Conservation (phyloP, 2,888 invertebrate genomes). For the Callyntrura sp. region DNA sequence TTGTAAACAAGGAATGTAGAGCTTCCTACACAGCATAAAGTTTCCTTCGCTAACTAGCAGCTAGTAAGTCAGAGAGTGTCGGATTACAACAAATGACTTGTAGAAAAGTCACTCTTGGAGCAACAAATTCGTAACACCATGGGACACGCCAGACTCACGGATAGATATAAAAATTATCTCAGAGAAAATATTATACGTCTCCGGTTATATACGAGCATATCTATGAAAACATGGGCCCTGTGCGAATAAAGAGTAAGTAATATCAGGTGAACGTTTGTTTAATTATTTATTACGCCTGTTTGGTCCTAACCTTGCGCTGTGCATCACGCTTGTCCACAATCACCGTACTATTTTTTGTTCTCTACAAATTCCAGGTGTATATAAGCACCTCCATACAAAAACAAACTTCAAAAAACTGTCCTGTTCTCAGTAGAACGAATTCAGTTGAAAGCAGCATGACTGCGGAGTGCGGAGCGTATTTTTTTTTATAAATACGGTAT, state of each 20-base stretch:
- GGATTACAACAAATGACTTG: conserved; percentile 75
- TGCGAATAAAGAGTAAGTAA: background rate
- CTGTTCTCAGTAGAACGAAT: background rate
- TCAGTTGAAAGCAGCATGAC: background rate
- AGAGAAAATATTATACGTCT: background rate
- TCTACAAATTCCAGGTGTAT: too few species aligned
- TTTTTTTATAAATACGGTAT: too few species aligned
- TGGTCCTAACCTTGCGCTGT: conserved; percentile 9
- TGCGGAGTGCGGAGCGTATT: background rate
- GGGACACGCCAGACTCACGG: too few species aligned
- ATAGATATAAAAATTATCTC: background rate
- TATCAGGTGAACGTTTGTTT: conserved; percentile 73
- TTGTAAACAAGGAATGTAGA: too few species aligned
- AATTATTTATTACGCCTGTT: conserved; percentile 72
- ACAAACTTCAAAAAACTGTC: conserved; percentile 8
- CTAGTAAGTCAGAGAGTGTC: conserved; percentile 58
- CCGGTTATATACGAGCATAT: too few species aligned
- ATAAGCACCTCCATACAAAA: too few species aligned
- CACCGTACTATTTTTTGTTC: too few species aligned
- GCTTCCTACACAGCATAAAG: conserved; percentile 52
- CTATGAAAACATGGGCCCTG: background rate
- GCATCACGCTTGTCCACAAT: background rate
- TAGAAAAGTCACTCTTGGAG: conserved; percentile 44
- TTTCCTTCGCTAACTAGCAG: background rate
- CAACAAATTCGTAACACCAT: conserved; percentile 17